These are phyloP conservation scores for Aphidius ervi DNA, from an alignment of 1,140 invertebrate species.

Conservation along the genomic window DNA sequence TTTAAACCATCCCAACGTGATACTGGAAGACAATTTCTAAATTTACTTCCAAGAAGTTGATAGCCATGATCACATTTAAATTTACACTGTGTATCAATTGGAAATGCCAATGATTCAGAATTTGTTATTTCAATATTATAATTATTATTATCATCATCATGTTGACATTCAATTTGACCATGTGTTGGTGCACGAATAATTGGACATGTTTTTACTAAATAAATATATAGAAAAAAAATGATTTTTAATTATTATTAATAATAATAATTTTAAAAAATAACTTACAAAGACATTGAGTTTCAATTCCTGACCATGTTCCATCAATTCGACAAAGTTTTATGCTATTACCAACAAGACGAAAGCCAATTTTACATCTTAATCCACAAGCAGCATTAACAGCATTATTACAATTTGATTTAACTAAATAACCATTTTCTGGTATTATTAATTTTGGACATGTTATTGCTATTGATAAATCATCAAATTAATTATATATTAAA, in stretches of 20 bases:
- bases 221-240: background rate
- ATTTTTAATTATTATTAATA: slow-evolving; percentile 9
- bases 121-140: slow-evolving; percentile 25
- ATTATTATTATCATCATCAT: slow-evolving; percentile 44
- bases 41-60: slow-evolving; percentile 62
- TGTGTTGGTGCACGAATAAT: slow-evolving; percentile 54
- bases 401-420: slow-evolving; percentile 61
- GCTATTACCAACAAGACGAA: slow-evolving; percentile 61
- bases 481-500: too few relatives aligned
- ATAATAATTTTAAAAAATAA: slow-evolving; percentile 44
- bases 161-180: slow-evolving; percentile 60
- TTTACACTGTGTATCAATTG: slow-evolving; percentile 63
- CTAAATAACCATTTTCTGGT: slow-evolving; percentile 66
- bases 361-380: slow-evolving; percentile 64
- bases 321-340: slow-evolving; percentile 63
- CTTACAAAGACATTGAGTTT: slow-evolving; percentile 55
- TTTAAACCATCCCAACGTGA: slow-evolving; percentile 67
- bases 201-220: slow-evolving; percentile 53
- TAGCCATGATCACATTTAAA: slow-evolving; percentile 65
- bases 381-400: slow-evolving; percentile 70
- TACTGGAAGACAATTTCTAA: slow-evolving; percentile 64
- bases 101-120: slow-evolving; percentile 27
- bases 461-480: slow-evolving; percentile 41
- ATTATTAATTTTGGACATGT: slow-evolving; percentile 58
- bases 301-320: slow-evolving; percentile 64